A percentile compares a stretch with the other conserved stretches of the same genome.
These are phyloP conservation scores for Megaceryle alcyon DNA, from an alignment of 2,797 vertebrate species.

Conservation along the genomic window DNA sequence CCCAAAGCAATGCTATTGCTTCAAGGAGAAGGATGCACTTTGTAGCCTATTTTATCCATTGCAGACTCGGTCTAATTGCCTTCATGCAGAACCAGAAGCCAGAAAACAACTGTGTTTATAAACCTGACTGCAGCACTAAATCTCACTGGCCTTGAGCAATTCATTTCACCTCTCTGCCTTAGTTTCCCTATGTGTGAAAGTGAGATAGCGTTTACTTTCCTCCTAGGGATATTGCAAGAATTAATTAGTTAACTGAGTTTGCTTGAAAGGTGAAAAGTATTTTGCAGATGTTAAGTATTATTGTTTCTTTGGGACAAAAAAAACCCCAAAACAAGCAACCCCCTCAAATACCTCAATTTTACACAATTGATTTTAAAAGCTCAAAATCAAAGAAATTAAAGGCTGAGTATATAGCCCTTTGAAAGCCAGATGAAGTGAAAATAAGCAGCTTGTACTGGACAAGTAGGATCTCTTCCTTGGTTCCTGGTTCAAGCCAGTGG, in stretches of 20 bases:
- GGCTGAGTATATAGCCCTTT: background rate
- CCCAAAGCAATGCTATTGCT: background rate
- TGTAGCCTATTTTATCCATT: background rate
- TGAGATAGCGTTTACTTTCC: conserved; percentile 29
- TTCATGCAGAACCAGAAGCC: background rate
- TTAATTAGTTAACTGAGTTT: conserved; percentile 50
- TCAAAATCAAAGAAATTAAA: background rate
- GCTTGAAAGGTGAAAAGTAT: conserved; percentile 34
- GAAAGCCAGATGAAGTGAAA: background rate
- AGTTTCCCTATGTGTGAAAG: conserved; percentile 34
- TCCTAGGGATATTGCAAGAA: conserved; percentile 25
- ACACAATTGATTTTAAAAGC: background rate
- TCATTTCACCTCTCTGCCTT: conserved; percentile 25
- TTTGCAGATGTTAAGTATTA: background rate
- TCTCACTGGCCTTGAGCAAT: conserved; percentile 10
- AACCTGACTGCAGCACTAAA: background rate
- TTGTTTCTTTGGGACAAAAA: background rate
- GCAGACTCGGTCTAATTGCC: background rate
- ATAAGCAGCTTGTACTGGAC: background rate
- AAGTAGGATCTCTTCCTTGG: background rate
- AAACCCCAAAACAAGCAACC: too few relatives aligned
- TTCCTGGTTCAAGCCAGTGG: background rate
- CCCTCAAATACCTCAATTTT: background rate
- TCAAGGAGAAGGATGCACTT: background rate
- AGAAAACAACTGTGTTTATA: background rate